phyloP scores from a whole-genome alignment of 1,140 invertebrate species.

The Hesperophylax magnus region DNA sequence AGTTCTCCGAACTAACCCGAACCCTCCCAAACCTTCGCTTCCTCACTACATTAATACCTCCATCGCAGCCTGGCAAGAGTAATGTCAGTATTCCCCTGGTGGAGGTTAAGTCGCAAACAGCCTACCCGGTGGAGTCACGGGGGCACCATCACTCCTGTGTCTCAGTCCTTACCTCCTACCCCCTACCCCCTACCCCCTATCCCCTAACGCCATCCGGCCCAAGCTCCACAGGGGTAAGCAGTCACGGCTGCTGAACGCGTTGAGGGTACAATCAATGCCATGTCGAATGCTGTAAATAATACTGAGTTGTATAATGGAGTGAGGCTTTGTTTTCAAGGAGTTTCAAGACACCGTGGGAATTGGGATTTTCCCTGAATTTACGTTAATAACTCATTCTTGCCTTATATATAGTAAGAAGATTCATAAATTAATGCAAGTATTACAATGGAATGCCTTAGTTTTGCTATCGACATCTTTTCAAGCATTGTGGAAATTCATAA shows the following conservation, averaged over 20 bases:
- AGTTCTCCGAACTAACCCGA: too few relatives aligned
- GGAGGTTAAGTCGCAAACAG: neutral
- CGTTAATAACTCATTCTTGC: too few relatives aligned
- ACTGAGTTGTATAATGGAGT: too few relatives aligned
- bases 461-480: too few relatives aligned
- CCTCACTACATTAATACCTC: neutral
- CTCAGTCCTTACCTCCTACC: neutral
- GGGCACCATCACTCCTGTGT: too few relatives aligned
- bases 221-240: neutral
- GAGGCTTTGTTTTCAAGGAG: too few relatives aligned
- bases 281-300: neutral
- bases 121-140: neutral
- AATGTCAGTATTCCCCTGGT: conserved; percentile 6
- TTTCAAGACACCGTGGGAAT: too few relatives aligned
- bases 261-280: neutral
- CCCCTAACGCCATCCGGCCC: neutral
- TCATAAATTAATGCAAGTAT: too few relatives aligned
- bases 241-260: neutral
- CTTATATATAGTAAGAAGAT: too few relatives aligned
- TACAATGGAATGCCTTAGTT: too few relatives aligned
- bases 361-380: too few relatives aligned
- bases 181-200: neutral
- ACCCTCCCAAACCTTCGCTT: neutral
- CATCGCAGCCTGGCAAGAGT: neutral
- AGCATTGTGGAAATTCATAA: too few relatives aligned